Evolutionary conservation across 2,888 invertebrate species (phyloP), one percentile per base, ranked within the genome.

Genomic region (Tubiluchus corallicola): DNA sequence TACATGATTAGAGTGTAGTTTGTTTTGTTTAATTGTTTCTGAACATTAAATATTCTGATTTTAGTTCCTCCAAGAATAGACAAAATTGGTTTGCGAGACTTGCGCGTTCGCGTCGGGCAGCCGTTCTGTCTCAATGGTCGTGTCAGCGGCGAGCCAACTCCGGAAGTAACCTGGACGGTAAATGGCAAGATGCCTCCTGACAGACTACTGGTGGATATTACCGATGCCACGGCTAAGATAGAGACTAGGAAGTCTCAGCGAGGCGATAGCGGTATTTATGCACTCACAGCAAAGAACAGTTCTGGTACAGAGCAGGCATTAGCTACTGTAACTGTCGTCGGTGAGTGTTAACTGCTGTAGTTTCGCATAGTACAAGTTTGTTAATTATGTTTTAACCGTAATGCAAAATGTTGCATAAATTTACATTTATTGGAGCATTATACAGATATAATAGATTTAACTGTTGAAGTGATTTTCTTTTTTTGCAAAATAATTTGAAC

Each of bases 91-190:
- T 29, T 29, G n/a, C 29, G 82, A 54, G 85, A 84, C 66, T 78
- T 96, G 60, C 83, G 88, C 63, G 90, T 98, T 19, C 75, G 85
- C 44, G 96, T 92, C 50, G 96, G 96, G 46, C 94, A 98, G 63
- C 92, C 94, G 2, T 78, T 98, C 55, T 83, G 84, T 60, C 75
- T 96, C 54, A 79, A 79, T 65, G 83, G 98, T 65, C 92, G 92
- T 47, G 75, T 94, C 54, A 76, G 80, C 50, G 98, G 96, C 50
- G 84, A 92, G 21, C 96, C 96, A 2, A 80, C 81, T 46, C 96
- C 96, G 0, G 80, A 74, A 13, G 77, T 92, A 48, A 76, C 80
- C 54, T 98, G 96, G 96, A 74, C 54, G n/a, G 64, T 62, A 49
- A 61, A 64, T 49, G 65, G 62, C 17, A 59, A 57, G 43, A 2